These are phyloP conservation scores for Anorthoa munda DNA, from an alignment of 2,888 invertebrate genomes.

Conservation along the genomic window DNA sequence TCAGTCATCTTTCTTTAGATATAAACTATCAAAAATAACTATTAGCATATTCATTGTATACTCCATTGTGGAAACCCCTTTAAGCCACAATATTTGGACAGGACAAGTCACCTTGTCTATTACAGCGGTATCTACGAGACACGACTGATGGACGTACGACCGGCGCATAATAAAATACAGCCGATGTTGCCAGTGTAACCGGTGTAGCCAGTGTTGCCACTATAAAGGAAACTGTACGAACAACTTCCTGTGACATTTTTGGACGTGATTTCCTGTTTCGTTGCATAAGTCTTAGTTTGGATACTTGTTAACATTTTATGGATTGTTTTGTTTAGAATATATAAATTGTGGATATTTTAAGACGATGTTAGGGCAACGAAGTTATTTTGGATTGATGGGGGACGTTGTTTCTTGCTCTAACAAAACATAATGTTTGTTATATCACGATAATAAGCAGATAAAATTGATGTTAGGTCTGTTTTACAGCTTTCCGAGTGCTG, in stretches of 20 bases:
- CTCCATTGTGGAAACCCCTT: slow-evolving; percentile 18
- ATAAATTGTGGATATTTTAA: neutral
- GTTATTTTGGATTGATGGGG: neutral
- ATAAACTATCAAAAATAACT: too few species aligned
- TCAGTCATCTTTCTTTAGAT: too few species aligned
- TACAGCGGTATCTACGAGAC: slow-evolving; percentile 51
- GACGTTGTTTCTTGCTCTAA: too few species aligned
- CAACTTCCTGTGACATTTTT: slow-evolving; percentile 83
- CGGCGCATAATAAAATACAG: slow-evolving; percentile 80
- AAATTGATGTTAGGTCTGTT: too few species aligned
- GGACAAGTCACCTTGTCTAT: slow-evolving; percentile 54
- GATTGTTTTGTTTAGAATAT: slow-evolving; percentile 23
- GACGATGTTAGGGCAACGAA: neutral
- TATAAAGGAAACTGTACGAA: slow-evolving; percentile 74
- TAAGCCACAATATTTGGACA: slow-evolving; percentile 39
- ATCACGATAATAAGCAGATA: too few species aligned
- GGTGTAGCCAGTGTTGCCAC: slow-evolving; percentile 60
- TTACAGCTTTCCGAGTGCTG: neutral
- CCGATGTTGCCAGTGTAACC: slow-evolving; percentile 54
- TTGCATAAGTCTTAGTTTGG: slow-evolving; percentile 63
- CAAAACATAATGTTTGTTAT: too few species aligned
- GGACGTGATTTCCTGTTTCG: slow-evolving; percentile 83
- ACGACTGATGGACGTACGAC: slow-evolving; percentile 74
- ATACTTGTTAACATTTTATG: slow-evolving; percentile 25
- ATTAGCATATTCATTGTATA: neutral